Evolutionary conservation across 53 echinoderm and acorn worm species (phyloP), one percentile per base, ranked within the genome.

Genomic region (Zoroaster sp.): DNA sequence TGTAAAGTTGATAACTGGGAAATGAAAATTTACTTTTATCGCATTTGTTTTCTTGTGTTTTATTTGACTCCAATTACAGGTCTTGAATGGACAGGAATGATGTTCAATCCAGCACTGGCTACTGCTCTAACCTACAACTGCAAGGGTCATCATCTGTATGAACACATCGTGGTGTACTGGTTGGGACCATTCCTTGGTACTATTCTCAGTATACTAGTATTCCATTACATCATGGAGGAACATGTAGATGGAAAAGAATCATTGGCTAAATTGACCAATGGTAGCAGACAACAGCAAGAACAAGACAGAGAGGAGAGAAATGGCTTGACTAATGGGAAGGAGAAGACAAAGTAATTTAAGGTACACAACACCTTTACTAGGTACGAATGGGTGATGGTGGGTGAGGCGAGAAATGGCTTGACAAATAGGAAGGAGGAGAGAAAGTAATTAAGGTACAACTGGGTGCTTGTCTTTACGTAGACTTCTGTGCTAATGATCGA

Each of bases 31-130:
- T n/a, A n/a, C n/a, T n/a, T n/a, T n/a, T n/a, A n/a, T n/a, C n/a
- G n/a, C n/a, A n/a, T n/a, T n/a, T n/a, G n/a, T n/a, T n/a, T n/a
- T n/a, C n/a, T n/a, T n/a, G n/a, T n/a, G n/a, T n/a, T n/a, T n/a
- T n/a, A n/a, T n/a, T n/a, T n/a, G n/a, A n/a, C n/a, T 49, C 35
- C 33, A 31, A 52, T 15, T 76, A 4, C 47, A 97, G 97, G 95
- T 81, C 63, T 95, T 53, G 92, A 98, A 23, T 96, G 92, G 92
- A 98, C 99, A 7, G 99, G 99, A 37, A 96, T 94, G 75, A 92
- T 94, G 88, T 76, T 98, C 49, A 98, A 98, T 88, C 99, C 99
- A 13, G 95, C 96, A 37, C 89, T 98, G 36, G 94, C 96, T 8
- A 93, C 96, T 35, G 94, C 94, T 6, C 67, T 94, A 38, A 94